Evolutionary conservation across 1,140 invertebrate species (phyloP).

Genomic region (Trichoplusia ni): DNA sequence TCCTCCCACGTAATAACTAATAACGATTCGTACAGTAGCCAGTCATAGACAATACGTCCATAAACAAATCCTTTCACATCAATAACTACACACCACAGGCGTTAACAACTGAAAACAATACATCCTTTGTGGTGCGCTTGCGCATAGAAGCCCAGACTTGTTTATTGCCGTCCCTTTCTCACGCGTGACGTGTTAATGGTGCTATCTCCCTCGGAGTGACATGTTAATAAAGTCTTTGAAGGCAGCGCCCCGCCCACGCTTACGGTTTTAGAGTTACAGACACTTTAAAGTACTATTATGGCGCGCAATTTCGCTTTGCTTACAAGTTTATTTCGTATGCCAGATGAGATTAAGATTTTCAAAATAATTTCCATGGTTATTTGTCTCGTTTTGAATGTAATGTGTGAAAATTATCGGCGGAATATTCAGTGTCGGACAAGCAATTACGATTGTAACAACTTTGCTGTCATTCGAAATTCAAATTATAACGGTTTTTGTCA

Average conservation of each 20-base stretch:
- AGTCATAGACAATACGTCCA: conserved; percentile 37
- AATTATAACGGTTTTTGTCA: no score
- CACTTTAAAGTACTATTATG: conserved; percentile 14
- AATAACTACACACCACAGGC: conserved; percentile 39
- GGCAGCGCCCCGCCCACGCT: conserved; percentile 23
- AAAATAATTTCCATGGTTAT: conserved; percentile 7
- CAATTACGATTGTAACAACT: no score
- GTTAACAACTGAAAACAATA: conserved; percentile 46
- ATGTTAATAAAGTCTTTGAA: conserved; percentile 43
- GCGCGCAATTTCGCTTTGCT: conserved; percentile 4
- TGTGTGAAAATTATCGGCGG: neutral
- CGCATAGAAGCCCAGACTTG: conserved; percentile 36
- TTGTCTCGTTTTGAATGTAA: neutral
- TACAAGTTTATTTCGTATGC: conserved; percentile 20
- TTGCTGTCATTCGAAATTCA: no score
- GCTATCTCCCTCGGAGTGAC: conserved; percentile 31
- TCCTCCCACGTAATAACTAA: neutral
- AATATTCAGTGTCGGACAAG: no score
- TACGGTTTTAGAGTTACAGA: neutral
- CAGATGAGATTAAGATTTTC: conserved; percentile 13
- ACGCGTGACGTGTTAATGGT: neutral
- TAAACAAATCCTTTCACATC: conserved; percentile 39
- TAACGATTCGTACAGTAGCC: conserved; percentile 25
- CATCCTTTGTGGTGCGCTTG: conserved; percentile 24
- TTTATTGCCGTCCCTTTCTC: conserved; percentile 16